These are phyloP conservation scores for Nemotelus nigrinus DNA, from an alignment of 2,888 invertebrate genomes.

Conservation along the genomic window DNA sequence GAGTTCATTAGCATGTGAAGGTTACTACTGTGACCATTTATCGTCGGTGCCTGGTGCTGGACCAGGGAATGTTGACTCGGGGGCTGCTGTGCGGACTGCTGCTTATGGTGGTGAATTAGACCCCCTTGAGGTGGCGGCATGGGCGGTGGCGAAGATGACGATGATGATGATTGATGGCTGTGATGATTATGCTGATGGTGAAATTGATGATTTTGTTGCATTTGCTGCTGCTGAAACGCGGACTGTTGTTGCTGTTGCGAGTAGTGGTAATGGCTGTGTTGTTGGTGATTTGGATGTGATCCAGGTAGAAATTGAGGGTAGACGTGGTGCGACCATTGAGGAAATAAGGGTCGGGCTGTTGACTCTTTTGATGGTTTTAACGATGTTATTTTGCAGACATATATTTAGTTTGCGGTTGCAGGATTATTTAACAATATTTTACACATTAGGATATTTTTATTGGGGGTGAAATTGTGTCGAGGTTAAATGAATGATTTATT, in stretches of 20 bases:
- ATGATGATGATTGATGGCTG: slow-evolving; percentile 54
- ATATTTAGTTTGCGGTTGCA: neutral
- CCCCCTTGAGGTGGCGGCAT: slow-evolving; percentile 49
- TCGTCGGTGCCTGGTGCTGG: slow-evolving; percentile 38
- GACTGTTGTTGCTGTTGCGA: slow-evolving; percentile 67
- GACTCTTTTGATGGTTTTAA: slow-evolving; percentile 57
- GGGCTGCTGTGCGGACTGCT: slow-evolving; percentile 55
- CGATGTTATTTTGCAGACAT: slow-evolving; percentile 28
- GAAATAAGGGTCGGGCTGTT: slow-evolving; percentile 81
- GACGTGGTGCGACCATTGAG: slow-evolving; percentile 95
- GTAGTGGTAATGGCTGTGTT: slow-evolving; percentile 73
- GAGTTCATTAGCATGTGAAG: slow-evolving; percentile 49
- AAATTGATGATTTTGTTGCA: slow-evolving; percentile 67
- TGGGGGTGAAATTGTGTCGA: slow-evolving; percentile 18
- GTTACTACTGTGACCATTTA: slow-evolving; percentile 46
- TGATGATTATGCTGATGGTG: slow-evolving; percentile 61
- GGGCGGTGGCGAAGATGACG: slow-evolving; percentile 60
- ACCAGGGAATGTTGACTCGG: slow-evolving; percentile 59
- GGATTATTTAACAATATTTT: slow-evolving; percentile 9
- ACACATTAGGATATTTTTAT: slow-evolving; percentile 47
- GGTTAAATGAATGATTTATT: slow-evolving; percentile 19
- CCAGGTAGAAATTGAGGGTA: slow-evolving; percentile 94
- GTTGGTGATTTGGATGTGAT: slow-evolving; percentile 79
- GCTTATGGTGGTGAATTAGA: slow-evolving; percentile 45
- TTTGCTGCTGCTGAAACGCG: slow-evolving; percentile 65